phyloP scores from a whole-genome alignment of 2,797 vertebrate genomes.

The Carduelis carduelis region DNA sequence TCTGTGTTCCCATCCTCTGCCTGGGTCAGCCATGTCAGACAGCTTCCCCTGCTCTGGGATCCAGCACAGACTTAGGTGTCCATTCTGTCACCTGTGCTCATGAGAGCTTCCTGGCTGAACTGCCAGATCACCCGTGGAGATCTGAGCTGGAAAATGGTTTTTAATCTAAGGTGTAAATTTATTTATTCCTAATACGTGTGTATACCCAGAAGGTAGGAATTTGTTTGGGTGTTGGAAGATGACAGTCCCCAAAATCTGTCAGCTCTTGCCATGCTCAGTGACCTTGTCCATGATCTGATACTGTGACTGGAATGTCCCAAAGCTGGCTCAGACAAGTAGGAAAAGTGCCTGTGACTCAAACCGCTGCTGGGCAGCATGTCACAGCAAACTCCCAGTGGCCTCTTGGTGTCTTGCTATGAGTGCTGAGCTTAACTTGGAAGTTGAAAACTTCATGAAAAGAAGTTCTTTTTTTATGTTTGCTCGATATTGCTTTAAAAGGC shows the following conservation, averaged over 20 bases:
- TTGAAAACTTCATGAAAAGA: neutral
- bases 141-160: neutral
- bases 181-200: rapidly evolving
- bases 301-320: neutral
- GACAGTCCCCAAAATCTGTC: neutral
- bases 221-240: neutral
- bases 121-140: neutral
- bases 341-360: neutral
- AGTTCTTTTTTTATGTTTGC: neutral
- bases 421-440: neutral
- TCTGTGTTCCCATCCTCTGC: neutral
- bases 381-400: neutral
- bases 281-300: neutral
- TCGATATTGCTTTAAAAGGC: neutral
- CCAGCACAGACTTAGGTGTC: neutral
- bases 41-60: neutral
- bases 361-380: neutral
- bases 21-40: neutral
- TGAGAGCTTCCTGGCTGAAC: neutral
- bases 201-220: neutral
- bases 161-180: neutral
- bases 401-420: neutral
- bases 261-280: neutral
- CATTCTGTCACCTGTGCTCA: neutral
- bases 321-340: neutral